Conservation (phyloP, 2,113 vertebrate genomes). For the Platichthys flesus region DNA sequence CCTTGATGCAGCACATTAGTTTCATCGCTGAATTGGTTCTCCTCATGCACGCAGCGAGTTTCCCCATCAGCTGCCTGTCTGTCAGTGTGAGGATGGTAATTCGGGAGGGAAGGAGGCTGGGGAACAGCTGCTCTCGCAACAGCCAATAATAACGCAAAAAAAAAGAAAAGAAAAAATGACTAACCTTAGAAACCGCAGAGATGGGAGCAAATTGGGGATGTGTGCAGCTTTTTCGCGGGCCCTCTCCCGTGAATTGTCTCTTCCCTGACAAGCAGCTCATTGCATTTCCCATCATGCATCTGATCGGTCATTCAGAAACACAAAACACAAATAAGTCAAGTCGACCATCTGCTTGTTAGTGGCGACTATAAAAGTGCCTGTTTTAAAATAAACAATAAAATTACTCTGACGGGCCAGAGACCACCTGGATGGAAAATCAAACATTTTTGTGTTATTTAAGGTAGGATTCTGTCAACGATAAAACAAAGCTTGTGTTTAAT, state of each 20-base stretch:
- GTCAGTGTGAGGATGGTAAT: conserved; percentile 83
- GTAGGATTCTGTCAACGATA: conserved; percentile 93
- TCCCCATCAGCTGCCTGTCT: conserved; percentile 78
- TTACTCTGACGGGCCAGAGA: conserved; percentile 96
- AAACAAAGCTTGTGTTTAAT: conserved; percentile 96
- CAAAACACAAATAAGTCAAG: conserved; percentile 99
- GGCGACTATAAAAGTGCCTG: conserved; percentile 98
- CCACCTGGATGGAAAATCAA: conserved; percentile 97
- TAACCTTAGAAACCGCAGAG: conserved; percentile 79
- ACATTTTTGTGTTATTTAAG: conserved; percentile 98
- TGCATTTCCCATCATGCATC: conserved; percentile 99
- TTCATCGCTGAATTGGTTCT: conserved; percentile 80
- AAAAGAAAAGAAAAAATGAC: conserved; percentile 69
- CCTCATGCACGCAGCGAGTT: conserved; percentile 76
- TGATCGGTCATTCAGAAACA: conserved; percentile 99
- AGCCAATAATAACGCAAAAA: conserved; percentile 84
- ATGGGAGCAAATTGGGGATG: conserved; percentile 78
- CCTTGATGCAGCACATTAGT: conserved; percentile 76
- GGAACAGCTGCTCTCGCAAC: conserved; percentile 86
- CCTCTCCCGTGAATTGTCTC: conserved; percentile 91
- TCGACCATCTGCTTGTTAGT: conserved; percentile 99
- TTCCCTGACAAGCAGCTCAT: conserved; percentile 99
- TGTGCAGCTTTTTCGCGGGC: conserved; percentile 76
- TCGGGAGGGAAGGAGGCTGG: conserved; percentile 76
- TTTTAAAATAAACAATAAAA: conserved; percentile 99